Evolutionary conservation across 2,888 invertebrate species (phyloP), one percentile per base, ranked within the genome.

Genomic region (Drosophila anomalata): DNA sequence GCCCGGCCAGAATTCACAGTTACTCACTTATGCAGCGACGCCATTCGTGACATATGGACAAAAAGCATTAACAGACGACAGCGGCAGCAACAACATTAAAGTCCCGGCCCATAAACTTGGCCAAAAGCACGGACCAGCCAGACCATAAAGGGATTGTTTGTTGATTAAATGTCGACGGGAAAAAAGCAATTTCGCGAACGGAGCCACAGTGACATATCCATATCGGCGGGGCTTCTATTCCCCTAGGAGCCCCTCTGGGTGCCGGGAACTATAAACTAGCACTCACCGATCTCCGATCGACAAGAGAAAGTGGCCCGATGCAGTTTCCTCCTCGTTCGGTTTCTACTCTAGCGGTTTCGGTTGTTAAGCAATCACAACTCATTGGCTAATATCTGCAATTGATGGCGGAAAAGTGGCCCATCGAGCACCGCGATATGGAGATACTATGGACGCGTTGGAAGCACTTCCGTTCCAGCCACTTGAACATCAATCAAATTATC

Each of bases 81-180:
- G 33, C 14, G 22, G 22, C 22, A 22, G 7, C 29, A 31, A 46
- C 41, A 48, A 67, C 61, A 72, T 55, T 58, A 61, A 60, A 50
- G 56, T 47, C 22, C 24, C 44, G n/a, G 56, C 51, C 58, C 55
- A 70, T 72, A 58, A 63, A 72, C 46, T 70, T 72, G 70, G 63
- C 70, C 70, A 71, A 69, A 70, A 63, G 48, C 48, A 42, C 41
- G 42, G 44, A 22, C 41, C 57, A 58, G 57, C 24, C 52, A 58
- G 31, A 48, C 67, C 61, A 58, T 72, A 62, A 54, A 63, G 47
- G 72, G 58, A 24, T 54, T 50, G 58, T 17, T 41, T 44, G 59
- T 56, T 74, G 73, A 74, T 73, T 74, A 74, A 74, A 74, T 74
- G 74, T 74, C 69, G 68, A 63, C 41, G 36, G 54, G 54, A 46